These are phyloP conservation scores for Erinaceus europaeus DNA, from an alignment of 2,113 vertebrate genomes.

Conservation along the genomic window DNA sequence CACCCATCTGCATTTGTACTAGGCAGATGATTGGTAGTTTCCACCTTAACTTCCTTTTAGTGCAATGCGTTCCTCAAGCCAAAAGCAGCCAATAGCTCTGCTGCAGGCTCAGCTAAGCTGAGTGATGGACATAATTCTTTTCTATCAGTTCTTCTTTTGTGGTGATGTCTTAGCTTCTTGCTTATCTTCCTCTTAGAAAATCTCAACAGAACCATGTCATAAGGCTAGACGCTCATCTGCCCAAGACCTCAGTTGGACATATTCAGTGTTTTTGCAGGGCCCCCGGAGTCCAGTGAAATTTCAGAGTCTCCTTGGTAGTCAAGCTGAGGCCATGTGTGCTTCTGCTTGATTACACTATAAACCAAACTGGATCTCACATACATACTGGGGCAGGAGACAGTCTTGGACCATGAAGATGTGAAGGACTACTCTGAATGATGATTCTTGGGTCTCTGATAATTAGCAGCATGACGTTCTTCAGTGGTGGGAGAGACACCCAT, in stretches of 20 bases:
- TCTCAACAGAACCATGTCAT: neutral
- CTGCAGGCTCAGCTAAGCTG: neutral
- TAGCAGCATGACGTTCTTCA: neutral
- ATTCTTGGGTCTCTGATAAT: neutral
- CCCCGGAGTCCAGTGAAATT: neutral
- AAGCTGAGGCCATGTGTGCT: neutral
- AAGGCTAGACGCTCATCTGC: neutral
- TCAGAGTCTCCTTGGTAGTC: neutral
- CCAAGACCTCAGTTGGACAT: neutral
- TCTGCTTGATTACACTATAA: neutral
- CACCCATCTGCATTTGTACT: constrained; percentile 26
- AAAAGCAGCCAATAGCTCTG: neutral
- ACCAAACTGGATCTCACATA: neutral
- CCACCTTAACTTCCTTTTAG: neutral
- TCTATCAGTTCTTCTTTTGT: no score
- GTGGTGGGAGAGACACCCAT: neutral
- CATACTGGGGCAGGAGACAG: neutral
- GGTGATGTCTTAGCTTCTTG: neutral
- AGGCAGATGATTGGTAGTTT: constrained; percentile 39
- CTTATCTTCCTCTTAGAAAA: neutral
- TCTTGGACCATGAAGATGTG: neutral
- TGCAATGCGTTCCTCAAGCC: constrained; percentile 1
- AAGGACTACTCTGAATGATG: no score
- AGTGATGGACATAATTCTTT: no score
- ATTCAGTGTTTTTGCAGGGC: neutral